phyloP scores from a whole-genome alignment of 2,113 vertebrate species.

The Strix uralensis region DNA sequence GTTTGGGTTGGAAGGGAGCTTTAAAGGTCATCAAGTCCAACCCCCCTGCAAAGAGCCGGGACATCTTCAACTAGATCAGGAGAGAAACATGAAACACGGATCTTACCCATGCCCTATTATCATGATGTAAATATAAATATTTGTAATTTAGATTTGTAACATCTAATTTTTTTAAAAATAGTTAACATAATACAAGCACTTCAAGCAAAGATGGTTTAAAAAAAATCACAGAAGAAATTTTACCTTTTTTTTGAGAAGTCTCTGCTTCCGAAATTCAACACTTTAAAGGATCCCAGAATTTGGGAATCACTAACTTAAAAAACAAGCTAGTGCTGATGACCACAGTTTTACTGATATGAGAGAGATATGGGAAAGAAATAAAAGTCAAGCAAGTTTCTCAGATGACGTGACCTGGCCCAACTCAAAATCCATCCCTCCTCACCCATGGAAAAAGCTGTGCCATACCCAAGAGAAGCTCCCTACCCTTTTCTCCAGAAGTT shows the following conservation, averaged over 20 bases:
- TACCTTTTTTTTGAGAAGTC: not conserved
- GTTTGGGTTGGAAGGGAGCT: not conserved
- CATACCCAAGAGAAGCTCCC: not conserved
- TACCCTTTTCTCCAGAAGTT: not conserved
- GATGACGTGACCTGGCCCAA: fast-evolving
- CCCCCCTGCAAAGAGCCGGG: not conserved
- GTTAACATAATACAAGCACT: not conserved
- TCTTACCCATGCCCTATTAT: not conserved
- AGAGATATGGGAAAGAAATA: not conserved
- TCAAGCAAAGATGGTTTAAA: not conserved
- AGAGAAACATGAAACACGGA: not conserved
- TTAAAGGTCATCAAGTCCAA: not conserved
- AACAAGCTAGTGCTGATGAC: not conserved
- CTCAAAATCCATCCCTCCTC: not conserved
- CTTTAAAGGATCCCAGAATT: not conserved
- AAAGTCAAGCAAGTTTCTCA: not conserved
- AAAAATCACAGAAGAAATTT: not conserved
- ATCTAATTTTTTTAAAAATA: not conserved
- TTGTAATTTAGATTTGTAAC: not conserved
- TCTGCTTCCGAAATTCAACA: not conserved
- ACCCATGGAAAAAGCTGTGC: not conserved
- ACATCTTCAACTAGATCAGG: not conserved
- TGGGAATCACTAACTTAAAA: not conserved
- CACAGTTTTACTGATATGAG: not conserved
- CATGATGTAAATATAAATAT: not conserved